Evolutionary conservation across 2,888 invertebrate genomes (phyloP).

Genomic region (Leptinotarsa tumamoca): DNA sequence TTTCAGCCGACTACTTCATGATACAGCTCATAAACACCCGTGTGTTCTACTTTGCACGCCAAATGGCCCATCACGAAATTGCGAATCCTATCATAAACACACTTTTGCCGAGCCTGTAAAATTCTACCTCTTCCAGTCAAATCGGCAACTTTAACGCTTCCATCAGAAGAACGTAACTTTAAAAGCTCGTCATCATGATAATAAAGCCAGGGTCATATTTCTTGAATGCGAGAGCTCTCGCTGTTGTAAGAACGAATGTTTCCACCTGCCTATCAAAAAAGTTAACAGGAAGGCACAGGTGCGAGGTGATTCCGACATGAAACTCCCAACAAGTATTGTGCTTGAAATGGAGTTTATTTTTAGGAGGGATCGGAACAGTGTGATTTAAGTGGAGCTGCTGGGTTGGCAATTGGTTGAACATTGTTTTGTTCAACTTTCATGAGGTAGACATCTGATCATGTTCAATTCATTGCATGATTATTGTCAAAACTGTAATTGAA

Average conservation of each 20-base stretch:
- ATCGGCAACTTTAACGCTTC: neutral
- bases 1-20: neutral
- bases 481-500: too few relatives aligned
- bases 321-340: constrained; percentile 5
- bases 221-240: neutral
- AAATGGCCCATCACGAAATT: neutral
- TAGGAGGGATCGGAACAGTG: neutral
- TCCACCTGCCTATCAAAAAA: constrained; percentile 8
- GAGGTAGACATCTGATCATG: too few relatives aligned
- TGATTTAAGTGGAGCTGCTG: neutral
- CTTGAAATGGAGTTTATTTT: neutral
- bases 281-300: neutral
- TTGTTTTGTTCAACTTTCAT: too few relatives aligned
- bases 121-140: neutral
- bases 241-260: neutral
- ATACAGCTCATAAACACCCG: neutral
- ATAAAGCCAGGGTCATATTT: constrained; percentile 6
- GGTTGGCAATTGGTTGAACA: too few relatives aligned
- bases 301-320: neutral
- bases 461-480: too few relatives aligned
- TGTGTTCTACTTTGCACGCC: neutral
- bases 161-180: neutral
- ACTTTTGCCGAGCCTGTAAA: neutral
- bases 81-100: neutral
- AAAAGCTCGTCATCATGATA: constrained; percentile 9